These are phyloP conservation scores for Polypterus senegalus DNA, from an alignment of 2,113 vertebrate genomes.

Conservation along the genomic window DNA sequence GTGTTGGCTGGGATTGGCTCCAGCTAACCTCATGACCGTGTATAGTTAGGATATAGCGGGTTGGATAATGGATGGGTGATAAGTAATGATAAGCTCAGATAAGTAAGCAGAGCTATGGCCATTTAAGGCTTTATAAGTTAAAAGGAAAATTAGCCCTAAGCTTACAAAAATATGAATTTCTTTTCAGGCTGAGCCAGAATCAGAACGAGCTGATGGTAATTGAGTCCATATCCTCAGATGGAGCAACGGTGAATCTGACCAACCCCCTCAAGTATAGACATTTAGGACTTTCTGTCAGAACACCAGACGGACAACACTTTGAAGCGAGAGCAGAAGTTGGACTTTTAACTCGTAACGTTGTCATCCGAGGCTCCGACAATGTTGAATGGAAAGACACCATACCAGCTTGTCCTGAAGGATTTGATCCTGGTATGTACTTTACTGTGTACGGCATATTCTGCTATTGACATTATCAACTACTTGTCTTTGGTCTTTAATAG, in stretches of 20 bases:
- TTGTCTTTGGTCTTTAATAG: no score
- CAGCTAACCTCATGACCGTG: no score
- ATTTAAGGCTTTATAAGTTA: no score
- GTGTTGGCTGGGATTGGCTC: no score
- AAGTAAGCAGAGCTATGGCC: no score
- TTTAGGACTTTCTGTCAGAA: slow-evolving; percentile 28
- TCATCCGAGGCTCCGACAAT: slow-evolving; percentile 37
- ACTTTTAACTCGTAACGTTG: slow-evolving; percentile 41
- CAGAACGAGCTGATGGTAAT: slow-evolving; percentile 40
- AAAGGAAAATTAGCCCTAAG: no score
- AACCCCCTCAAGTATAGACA: slow-evolving; percentile 31
- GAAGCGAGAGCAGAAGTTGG: slow-evolving; percentile 46
- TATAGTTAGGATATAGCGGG: no score
- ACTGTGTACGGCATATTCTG: slow-evolving; percentile 16
- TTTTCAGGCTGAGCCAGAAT: slow-evolving; percentile 34
- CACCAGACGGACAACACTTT: slow-evolving; percentile 33
- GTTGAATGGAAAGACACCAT: slow-evolving; percentile 36
- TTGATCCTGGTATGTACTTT: slow-evolving; percentile 24
- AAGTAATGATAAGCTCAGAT: no score
- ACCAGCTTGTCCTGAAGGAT: slow-evolving; percentile 36
- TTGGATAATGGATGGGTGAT: no score
- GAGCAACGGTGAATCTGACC: slow-evolving; percentile 23
- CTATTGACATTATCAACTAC: no score
- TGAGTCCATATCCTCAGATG: slow-evolving; percentile 26
- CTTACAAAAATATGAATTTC: neutral